These are phyloP conservation scores for Harpagoxenus sublaevis DNA, from an alignment of 2,888 invertebrate genomes.

Conservation along the genomic window DNA sequence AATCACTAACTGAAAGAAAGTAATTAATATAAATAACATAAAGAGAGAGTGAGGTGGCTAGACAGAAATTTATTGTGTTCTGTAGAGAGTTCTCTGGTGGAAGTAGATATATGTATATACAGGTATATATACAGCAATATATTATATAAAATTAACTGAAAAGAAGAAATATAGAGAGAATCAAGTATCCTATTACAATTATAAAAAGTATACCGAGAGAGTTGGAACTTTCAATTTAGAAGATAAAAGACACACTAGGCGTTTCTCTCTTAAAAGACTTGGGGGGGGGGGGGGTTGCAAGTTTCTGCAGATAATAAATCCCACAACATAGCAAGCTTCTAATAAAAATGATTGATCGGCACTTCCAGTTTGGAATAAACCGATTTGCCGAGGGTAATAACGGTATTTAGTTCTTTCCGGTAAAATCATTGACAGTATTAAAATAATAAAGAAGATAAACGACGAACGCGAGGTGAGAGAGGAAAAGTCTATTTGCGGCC, in stretches of 20 bases:
- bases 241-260: not conserved
- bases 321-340: not conserved
- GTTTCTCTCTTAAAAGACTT: not conserved
- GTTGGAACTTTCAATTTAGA: not conserved
- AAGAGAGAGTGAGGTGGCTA: not conserved
- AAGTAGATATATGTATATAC: not conserved
- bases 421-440: constrained; percentile 28
- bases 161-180: not conserved
- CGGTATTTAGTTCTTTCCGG: not conserved
- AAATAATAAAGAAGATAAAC: constrained; percentile 32
- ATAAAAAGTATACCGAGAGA: not conserved
- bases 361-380: not conserved
- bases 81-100: not conserved
- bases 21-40: not conserved
- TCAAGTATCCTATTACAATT: not conserved
- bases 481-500: constrained; percentile 52
- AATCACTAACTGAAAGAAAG: constrained; percentile 14
- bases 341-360: constrained; percentile 25
- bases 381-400: not conserved
- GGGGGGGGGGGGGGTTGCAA: not conserved
- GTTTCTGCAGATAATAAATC: not conserved
- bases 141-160: constrained; percentile 15
- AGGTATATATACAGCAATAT: not conserved
- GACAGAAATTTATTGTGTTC: constrained; percentile 22
- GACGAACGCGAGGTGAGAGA: not conserved